Evolutionary conservation across 1,140 invertebrate species (phyloP).

Genomic region (Megalonaias nervosa): DNA sequence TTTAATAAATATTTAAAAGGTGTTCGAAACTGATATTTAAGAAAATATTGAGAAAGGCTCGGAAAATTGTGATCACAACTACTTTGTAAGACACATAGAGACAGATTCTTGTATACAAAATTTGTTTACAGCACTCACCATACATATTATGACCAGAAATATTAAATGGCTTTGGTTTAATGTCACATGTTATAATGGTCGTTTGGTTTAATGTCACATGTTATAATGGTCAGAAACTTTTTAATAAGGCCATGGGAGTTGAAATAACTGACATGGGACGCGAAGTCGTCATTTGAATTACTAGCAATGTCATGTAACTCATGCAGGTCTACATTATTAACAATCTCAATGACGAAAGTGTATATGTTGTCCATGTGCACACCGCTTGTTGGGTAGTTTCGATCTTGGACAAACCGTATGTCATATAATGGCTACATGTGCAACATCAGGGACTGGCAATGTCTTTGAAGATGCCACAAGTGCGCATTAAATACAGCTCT

Average conservation of each 20-base stretch:
- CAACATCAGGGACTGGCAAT: constrained; percentile 31
- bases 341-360: constrained; percentile 56
- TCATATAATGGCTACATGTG: constrained; percentile 55
- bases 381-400: constrained; percentile 43
- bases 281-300: constrained; percentile 40
- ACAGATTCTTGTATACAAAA: neutral
- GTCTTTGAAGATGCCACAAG: constrained; percentile 31
- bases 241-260: constrained; percentile 55
- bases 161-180: constrained; percentile 7
- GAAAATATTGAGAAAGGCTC: too few species aligned
- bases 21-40: neutral
- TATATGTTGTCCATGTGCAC: constrained; percentile 42
- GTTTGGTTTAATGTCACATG: constrained; percentile 43
- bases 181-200: constrained; percentile 47
- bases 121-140: neutral
- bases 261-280: constrained; percentile 49
- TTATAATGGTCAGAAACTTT: constrained; percentile 46
- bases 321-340: constrained; percentile 39
- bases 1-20: neutral
- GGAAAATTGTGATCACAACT: neutral
- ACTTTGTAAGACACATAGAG: neutral
- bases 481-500: constrained; percentile 40
- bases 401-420: constrained; percentile 57
- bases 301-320: constrained; percentile 52
- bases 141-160: neutral